Evolutionary conservation across 2,113 vertebrate species (phyloP), one percentile per base, ranked within the genome.

Genomic region (Oreochromis niloticus): DNA sequence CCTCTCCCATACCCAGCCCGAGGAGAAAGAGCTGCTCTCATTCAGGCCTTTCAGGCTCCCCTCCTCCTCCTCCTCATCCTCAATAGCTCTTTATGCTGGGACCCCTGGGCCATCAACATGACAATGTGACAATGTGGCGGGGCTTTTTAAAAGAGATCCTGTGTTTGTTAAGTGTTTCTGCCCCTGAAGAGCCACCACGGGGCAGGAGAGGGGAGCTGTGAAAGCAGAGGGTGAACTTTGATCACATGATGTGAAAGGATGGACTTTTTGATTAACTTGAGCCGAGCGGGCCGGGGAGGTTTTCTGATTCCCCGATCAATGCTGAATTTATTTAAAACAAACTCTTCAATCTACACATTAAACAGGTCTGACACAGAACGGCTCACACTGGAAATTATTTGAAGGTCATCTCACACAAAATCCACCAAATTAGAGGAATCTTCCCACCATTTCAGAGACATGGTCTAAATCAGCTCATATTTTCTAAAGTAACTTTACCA

Each of bases 81-180:
- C 93, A 94, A 94, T 94, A 87, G 89, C 55, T 91, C 94, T 96
- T 96, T 95, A 92, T 92, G 30, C 82, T 81, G 61, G 80, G 91
- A 92, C 92, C 92, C 92, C 86, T 86, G 93, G 94, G 93, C 91
- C 90, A 96, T 96, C 94, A 95, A 93, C 96, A 96, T 97, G 93
- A 96, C 95, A 97, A 96, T 96, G 94, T 92, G 92, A 95, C 95
- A 95, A 93, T 95, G 94, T 89, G 89, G 93, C 85, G 57, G 92
- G 52, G 83, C 89, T 91, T 93, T 94, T 90, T 86, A 89, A 93
- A 95, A 91, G 89, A 95, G 95, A 96, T 96, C 95, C 95, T 96
- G 95, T 96, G 95, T 96, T 95, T 96, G 96, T 96, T 94, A 95
- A 96, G 94, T 90, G 93, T 94, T 90, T 93, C 87, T 88, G 87